These are phyloP conservation scores for Myathropa florea DNA, from an alignment of 2,888 invertebrate species.

Conservation along the genomic window DNA sequence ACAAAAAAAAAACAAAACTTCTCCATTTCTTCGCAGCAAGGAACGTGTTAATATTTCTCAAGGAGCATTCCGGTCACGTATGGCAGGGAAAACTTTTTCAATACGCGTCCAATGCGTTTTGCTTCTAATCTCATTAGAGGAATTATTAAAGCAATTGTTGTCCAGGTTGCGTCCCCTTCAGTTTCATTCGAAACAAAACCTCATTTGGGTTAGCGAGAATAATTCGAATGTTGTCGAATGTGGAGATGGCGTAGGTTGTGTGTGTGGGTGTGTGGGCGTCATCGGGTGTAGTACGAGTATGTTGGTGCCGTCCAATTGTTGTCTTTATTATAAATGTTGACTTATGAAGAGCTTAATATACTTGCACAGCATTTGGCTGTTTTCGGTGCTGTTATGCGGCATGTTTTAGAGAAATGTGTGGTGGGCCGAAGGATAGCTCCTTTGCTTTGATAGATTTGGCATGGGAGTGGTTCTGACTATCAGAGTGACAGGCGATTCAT, in stretches of 20 bases:
- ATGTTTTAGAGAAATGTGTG: neutral
- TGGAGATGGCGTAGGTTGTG: neutral
- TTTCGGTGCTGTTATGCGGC: neutral
- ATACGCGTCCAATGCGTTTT: constrained; percentile 70
- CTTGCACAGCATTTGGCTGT: neutral
- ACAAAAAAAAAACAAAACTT: constrained; percentile 30
- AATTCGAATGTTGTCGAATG: constrained; percentile 55
- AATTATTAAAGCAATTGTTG: constrained; percentile 71
- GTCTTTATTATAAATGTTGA: neutral
- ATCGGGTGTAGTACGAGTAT: neutral
- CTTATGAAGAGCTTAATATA: neutral
- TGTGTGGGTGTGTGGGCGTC: neutral
- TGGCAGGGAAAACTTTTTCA: constrained; percentile 67
- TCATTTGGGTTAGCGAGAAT: constrained; percentile 63
- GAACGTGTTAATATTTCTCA: constrained; percentile 67
- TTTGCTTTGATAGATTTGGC: neutral
- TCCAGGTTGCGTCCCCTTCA: constrained; percentile 49
- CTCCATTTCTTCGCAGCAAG: constrained; percentile 32
- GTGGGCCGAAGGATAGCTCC: neutral
- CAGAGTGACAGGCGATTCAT: neutral
- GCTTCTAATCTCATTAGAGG: constrained; percentile 70
- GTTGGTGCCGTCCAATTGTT: constrained; percentile 6
- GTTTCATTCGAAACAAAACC: constrained; percentile 64
- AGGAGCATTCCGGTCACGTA: constrained; percentile 66
- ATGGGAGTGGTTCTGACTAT: neutral